Evolutionary conservation across 2,113 vertebrate species (phyloP).

Genomic region (Alligator mississippiensis): DNA sequence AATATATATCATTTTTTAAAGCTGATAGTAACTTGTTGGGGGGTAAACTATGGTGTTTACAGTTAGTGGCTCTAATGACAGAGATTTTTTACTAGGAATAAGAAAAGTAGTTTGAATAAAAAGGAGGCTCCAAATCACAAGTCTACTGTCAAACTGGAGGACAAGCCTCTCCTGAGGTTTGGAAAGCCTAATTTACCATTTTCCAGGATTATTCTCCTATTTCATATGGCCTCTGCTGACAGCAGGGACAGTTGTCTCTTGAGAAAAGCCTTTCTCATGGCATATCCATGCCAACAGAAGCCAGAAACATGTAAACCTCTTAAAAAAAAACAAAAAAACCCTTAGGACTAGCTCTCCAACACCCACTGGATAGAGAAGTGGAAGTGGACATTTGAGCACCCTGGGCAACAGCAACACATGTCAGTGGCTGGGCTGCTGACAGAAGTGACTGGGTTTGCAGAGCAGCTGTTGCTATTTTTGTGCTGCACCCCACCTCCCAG

Average conservation of each 20-base stretch:
- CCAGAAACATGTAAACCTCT: neutral
- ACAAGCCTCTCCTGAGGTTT: neutral
- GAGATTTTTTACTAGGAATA: neutral
- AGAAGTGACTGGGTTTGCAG: too few relatives aligned
- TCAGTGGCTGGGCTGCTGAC: too few relatives aligned
- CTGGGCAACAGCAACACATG: too few relatives aligned
- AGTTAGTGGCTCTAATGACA: too few relatives aligned
- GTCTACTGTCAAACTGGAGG: neutral
- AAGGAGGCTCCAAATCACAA: neutral
- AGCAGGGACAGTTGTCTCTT: rapidly evolving
- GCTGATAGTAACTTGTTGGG: too few relatives aligned
- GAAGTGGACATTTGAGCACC: too few relatives aligned
- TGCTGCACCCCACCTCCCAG: too few relatives aligned
- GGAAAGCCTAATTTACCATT: neutral
- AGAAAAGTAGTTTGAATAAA: neutral
- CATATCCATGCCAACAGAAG: neutral
- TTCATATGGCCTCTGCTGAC: rapidly evolving
- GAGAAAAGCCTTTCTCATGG: neutral
- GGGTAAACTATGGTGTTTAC: too few relatives aligned
- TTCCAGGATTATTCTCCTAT: neutral
- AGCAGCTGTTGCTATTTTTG: too few relatives aligned
- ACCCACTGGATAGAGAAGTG: neutral
- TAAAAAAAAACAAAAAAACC: neutral
- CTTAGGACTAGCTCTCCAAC: neutral
- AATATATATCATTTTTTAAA: neutral